Evolutionary conservation across 2,797 vertebrate genomes (phyloP).

Genomic region (Molossus alvarezi): DNA sequence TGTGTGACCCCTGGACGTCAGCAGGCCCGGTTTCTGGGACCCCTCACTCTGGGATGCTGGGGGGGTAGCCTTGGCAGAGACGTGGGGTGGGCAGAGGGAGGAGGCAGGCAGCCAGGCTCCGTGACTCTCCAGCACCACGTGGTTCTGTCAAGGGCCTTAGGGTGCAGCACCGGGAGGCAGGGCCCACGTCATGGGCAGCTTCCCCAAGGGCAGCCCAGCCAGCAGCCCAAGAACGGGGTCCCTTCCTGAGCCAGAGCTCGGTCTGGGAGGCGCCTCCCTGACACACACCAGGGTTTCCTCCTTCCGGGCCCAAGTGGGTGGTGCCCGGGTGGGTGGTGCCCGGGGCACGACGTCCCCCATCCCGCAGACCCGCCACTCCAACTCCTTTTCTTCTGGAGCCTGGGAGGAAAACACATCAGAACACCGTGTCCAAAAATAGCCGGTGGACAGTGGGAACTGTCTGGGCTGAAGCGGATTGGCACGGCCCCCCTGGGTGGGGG

Average conservation of each 20-base stretch:
- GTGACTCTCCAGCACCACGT: background rate
- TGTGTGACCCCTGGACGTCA: background rate
- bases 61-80: background rate
- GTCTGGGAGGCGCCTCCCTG: background rate
- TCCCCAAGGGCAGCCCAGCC: no score
- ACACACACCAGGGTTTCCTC: background rate
- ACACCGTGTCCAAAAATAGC: constrained; percentile 72
- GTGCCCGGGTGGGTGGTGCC: rapidly evolving
- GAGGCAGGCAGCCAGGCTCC: rapidly evolving
- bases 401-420: constrained; percentile 53
- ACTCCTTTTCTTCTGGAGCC: background rate
- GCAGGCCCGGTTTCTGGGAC: background rate
- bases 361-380: background rate
- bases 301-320: background rate
- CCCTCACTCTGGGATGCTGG: rapidly evolving
- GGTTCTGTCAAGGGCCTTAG: rapidly evolving
- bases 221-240: rapidly evolving
- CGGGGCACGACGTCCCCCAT: rapidly evolving
- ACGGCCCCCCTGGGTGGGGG: background rate
- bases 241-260: background rate
- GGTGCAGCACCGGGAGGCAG: rapidly evolving
- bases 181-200: rapidly evolving
- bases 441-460: background rate
- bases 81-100: rapidly evolving
- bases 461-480: background rate